phyloP scores from a whole-genome alignment of 2,797 vertebrate species.

The Mico argentatus region DNA sequence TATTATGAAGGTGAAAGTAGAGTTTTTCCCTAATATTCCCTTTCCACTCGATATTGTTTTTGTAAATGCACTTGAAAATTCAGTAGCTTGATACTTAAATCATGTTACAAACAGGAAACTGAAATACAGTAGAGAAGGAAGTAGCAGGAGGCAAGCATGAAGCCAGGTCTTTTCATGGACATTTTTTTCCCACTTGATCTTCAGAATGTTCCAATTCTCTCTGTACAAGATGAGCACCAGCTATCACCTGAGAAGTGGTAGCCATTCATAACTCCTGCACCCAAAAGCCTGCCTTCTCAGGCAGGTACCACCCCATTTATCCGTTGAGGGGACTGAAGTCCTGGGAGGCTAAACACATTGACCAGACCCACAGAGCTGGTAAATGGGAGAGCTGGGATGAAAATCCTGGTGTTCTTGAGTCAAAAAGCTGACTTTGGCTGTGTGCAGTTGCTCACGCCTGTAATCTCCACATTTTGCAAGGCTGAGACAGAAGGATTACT shows the following conservation, averaged over 20 bases:
- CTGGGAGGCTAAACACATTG: background rate
- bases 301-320: background rate
- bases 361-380: background rate
- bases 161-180: accelerated
- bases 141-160: too few relatives aligned
- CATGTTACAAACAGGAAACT: background rate
- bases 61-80: background rate
- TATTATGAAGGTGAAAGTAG: background rate
- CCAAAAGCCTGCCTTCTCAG: background rate
- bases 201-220: background rate
- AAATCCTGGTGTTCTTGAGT: background rate
- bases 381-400: too few relatives aligned
- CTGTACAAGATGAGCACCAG: accelerated
- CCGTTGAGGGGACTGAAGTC: background rate
- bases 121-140: background rate
- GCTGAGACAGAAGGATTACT: background rate
- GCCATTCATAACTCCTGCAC: accelerated
- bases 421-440: background rate
- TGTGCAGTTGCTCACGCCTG: background rate
- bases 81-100: background rate
- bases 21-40: background rate
- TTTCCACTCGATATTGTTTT: background rate
- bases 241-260: background rate
- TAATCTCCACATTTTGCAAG: background rate
- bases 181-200: background rate